Conservation (phyloP, 1,140 invertebrate species). For the Rhopalosiphum maidis region DNA sequence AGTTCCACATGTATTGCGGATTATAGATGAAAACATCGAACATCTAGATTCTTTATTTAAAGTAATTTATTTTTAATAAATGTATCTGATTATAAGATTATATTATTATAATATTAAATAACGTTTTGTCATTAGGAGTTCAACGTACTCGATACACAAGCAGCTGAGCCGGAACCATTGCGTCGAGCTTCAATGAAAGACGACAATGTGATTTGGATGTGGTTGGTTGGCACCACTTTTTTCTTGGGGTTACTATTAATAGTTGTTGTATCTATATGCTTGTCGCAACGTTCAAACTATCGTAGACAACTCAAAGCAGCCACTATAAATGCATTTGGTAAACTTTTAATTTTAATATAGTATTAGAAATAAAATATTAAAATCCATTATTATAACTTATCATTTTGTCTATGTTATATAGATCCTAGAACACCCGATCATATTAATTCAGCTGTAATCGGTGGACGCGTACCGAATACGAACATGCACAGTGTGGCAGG, state of each 20-base stretch:
- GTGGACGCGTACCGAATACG: slow-evolving; percentile 85
- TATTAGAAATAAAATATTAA: neutral
- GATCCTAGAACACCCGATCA: slow-evolving; percentile 27
- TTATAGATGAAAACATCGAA: slow-evolving; percentile 92
- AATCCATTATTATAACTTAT: neutral
- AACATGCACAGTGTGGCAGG: slow-evolving; percentile 93
- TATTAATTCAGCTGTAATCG: slow-evolving; percentile 3
- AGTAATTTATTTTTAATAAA: slow-evolving; percentile 63
- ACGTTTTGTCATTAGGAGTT: slow-evolving; percentile 69
- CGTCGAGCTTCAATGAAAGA: slow-evolving; percentile 68
- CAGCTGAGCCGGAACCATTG: slow-evolving; percentile 70
- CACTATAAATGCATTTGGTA: slow-evolving; percentile 90
- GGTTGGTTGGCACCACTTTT: slow-evolving; percentile 80
- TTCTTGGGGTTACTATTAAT: slow-evolving; percentile 80
- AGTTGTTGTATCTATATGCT: slow-evolving; percentile 78
- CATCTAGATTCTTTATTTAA: slow-evolving; percentile 88
- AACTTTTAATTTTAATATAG: neutral
- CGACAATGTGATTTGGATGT: slow-evolving; percentile 68
- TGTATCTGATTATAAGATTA: neutral
- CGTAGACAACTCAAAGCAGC: slow-evolving; percentile 89
- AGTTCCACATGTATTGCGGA: slow-evolving; percentile 79
- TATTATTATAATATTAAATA: neutral
- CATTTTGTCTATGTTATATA: neutral
- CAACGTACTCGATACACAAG: slow-evolving; percentile 87
- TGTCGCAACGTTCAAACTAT: slow-evolving; percentile 84